Conservation (phyloP, 1,140 invertebrate genomes). For the Brachionus angularis region DNA sequence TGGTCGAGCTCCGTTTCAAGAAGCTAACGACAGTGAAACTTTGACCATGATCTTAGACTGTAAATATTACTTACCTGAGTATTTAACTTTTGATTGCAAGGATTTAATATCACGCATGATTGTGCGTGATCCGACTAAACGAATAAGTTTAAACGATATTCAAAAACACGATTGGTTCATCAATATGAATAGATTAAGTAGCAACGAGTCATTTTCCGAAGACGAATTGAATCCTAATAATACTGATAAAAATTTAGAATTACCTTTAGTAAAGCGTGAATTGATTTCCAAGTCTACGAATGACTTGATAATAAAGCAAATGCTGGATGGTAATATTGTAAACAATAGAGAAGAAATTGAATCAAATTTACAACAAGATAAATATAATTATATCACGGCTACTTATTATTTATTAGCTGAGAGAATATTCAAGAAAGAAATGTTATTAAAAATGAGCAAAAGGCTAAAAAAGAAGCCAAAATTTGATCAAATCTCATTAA, state of each 20-base stretch:
- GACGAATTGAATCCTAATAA: slow-evolving; percentile 61
- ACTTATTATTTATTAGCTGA: slow-evolving; percentile 96
- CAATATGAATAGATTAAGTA: slow-evolving; percentile 48
- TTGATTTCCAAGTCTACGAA: slow-evolving; percentile 2
- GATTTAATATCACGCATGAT: slow-evolving; percentile 86
- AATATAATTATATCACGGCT: slow-evolving; percentile 96
- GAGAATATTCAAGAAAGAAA: slow-evolving; percentile 66
- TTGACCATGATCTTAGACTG: slow-evolving; percentile 99
- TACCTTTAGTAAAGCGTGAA: slow-evolving; percentile 14
- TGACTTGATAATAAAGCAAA: slow-evolving; percentile 83
- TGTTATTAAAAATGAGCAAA: neutral
- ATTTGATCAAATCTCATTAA: too few relatives aligned
- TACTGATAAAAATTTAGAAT: slow-evolving; percentile 48
- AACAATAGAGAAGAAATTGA: slow-evolving; percentile 86
- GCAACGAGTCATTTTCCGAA: too few relatives aligned
- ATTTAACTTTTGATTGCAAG: slow-evolving; percentile 78
- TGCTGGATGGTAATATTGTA: slow-evolving; percentile 88
- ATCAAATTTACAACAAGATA: slow-evolving; percentile 62
- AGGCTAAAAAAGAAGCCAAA: neutral
- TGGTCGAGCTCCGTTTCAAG: slow-evolving; percentile 93
- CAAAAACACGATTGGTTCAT: slow-evolving; percentile 76
- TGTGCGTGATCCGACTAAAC: slow-evolving; percentile 80
- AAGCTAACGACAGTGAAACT: slow-evolving; percentile 97
- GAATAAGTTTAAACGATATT: slow-evolving; percentile 82
- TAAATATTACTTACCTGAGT: slow-evolving; percentile 85